Percentiles rank a stretch among this genome's conserved stretches.
phyloP scores from a whole-genome alignment of 2,797 vertebrate genomes.

The Acanthiza pusilla region DNA sequence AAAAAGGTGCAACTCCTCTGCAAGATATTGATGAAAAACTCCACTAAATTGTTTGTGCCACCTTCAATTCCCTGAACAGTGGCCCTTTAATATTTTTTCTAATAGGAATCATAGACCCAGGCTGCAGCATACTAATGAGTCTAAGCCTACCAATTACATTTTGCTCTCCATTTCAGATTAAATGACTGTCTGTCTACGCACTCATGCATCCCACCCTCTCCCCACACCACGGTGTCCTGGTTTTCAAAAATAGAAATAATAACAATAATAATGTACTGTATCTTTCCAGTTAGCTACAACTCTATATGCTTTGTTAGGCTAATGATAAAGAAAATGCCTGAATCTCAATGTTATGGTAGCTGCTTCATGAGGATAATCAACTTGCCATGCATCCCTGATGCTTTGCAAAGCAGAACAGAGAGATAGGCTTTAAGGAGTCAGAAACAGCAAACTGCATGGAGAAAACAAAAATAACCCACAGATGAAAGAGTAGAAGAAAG shows the following conservation, averaged over 20 bases:
- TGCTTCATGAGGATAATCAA: slow-evolving; percentile 56
- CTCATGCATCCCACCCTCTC: not conserved
- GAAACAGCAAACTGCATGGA: not conserved
- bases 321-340: slow-evolving; percentile 65
- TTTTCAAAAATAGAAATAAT: slow-evolving; percentile 65
- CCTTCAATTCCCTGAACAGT: slow-evolving; percentile 47
- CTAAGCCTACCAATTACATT: slow-evolving; percentile 60
- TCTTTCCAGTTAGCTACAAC: slow-evolving; percentile 61
- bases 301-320: slow-evolving; percentile 61
- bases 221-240: not conserved
- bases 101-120: slow-evolving; percentile 44
- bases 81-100: slow-evolving; percentile 56
- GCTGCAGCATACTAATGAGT: slow-evolving; percentile 59
- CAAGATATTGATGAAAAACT: slow-evolving; percentile 36
- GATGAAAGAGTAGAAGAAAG: not conserved
- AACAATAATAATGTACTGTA: slow-evolving; percentile 61
- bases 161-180: slow-evolving; percentile 59
- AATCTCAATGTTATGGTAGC: slow-evolving; percentile 51
- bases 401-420: slow-evolving; percentile 42
- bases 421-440: slow-evolving; percentile 19
- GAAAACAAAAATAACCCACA: slow-evolving; percentile 22
- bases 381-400: slow-evolving; percentile 42
- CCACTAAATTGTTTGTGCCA: slow-evolving; percentile 52
- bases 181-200: slow-evolving; percentile 41
- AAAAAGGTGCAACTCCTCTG: not conserved